Evolutionary conservation across 2,797 vertebrate species (phyloP).

Genomic region (Menidia menidia): DNA sequence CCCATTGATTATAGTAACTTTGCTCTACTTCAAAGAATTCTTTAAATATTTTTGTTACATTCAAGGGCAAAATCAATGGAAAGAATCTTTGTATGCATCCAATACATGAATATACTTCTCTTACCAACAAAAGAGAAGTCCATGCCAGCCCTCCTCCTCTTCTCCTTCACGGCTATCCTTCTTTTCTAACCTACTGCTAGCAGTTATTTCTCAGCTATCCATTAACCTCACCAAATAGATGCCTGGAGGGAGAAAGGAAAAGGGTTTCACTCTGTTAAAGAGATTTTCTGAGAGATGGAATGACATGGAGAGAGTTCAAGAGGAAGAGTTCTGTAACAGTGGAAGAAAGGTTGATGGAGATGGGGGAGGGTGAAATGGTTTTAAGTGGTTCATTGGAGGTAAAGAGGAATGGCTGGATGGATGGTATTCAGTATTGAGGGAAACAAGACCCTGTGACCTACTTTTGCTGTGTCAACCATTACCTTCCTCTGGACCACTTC

Average conservation of each 20-base stretch:
- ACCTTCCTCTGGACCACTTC: conserved; percentile 48
- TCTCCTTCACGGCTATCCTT: conserved; percentile 5
- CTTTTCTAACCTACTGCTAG: conserved; percentile 29
- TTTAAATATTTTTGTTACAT: conserved; percentile 43
- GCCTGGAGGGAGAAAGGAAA: conserved; percentile 69
- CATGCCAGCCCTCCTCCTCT: conserved; percentile 27
- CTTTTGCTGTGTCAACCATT: conserved; percentile 50
- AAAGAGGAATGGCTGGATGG: conserved; percentile 36
- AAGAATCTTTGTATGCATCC: conserved; percentile 29
- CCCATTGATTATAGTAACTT: conserved; percentile 13
- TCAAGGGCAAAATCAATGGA: conserved; percentile 44
- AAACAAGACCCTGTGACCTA: conserved; percentile 57
- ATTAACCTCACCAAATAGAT: conserved; percentile 73
- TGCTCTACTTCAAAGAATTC: conserved; percentile 22
- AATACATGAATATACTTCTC: conserved; percentile 48
- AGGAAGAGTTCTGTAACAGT: conserved; percentile 28
- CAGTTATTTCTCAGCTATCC: conserved; percentile 73
- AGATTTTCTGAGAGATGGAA: conserved; percentile 65
- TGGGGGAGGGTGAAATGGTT: conserved; percentile 23
- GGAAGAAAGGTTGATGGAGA: conserved; percentile 18
- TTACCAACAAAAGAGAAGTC: conserved; percentile 67
- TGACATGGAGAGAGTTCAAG: conserved; percentile 25
- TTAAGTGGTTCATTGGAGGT: conserved; percentile 31
- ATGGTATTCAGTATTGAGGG: conserved; percentile 13
- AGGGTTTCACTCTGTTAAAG: conserved; percentile 65